A percentile compares a stretch with the other conserved stretches of the same genome.
phyloP scores from a whole-genome alignment of 2,797 vertebrate species.

The Alcedo atthis region DNA sequence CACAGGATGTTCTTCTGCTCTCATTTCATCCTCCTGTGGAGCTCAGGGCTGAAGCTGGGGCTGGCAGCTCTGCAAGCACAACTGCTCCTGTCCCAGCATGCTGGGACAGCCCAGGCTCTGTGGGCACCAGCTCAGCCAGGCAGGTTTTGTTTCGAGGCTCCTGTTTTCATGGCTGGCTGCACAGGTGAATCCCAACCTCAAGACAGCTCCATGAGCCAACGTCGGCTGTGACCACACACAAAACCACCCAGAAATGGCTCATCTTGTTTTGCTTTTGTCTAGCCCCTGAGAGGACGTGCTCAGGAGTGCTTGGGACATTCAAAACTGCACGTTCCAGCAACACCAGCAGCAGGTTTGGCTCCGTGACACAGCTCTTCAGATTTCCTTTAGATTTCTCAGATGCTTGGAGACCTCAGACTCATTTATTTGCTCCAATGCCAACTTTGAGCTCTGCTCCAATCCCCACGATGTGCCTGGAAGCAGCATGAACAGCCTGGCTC shows the following conservation, averaged over 20 bases:
- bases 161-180: neutral
- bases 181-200: neutral
- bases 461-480: rapidly evolving
- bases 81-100: rapidly evolving
- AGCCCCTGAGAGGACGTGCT: neutral
- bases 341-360: neutral
- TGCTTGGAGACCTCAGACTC: neutral
- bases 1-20: neutral
- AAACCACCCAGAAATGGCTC: rapidly evolving
- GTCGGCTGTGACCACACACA: neutral
- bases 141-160: rapidly evolving
- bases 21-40: rapidly evolving
- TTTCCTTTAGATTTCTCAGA: neutral
- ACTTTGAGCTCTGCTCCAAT: neutral
- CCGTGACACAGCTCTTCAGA: neutral
- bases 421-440: neutral
- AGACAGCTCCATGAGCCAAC: neutral
- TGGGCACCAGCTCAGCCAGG: neutral
- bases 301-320: neutral
- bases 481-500: neutral
- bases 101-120: neutral
- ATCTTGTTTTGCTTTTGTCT: rapidly evolving
- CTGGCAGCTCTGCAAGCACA: neutral
- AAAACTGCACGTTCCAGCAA: neutral
- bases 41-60: neutral